Evolutionary conservation across 37 sponge, comb jelly and placozoan genomes (phyloP), one percentile per base, ranked within the genome.

Genomic region (Oopsacas minuta): DNA sequence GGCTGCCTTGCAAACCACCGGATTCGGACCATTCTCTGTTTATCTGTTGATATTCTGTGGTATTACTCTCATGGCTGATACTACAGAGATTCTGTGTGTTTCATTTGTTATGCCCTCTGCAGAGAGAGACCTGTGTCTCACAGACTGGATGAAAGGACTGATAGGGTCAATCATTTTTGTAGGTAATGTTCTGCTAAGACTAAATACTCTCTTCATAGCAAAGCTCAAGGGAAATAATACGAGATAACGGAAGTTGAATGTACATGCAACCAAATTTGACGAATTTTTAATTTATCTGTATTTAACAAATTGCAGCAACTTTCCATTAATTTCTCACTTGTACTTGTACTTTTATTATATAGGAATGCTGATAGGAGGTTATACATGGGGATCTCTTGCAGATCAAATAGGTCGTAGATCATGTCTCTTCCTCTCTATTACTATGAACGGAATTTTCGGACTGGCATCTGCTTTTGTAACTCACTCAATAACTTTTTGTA

Each of bases 281-380:
- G n/a, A n/a, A n/a, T n/a, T n/a, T n/a, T n/a, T n/a, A n/a, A n/a
- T n/a, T n/a, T n/a, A n/a, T n/a, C n/a, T n/a, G n/a, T n/a, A n/a
- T n/a, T n/a, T n/a, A n/a, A n/a, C n/a, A n/a, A n/a, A n/a, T n/a
- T n/a, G n/a, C n/a, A n/a, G n/a, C n/a, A n/a, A n/a, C n/a, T n/a
- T n/a, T n/a, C n/a, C n/a, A n/a, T n/a, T n/a, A n/a, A n/a, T n/a
- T n/a, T n/a, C n/a, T n/a, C n/a, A n/a, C n/a, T n/a, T n/a, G n/a
- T n/a, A n/a, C n/a, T n/a, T n/a, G n/a, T n/a, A n/a, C n/a, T n/a
- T n/a, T 25, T 5, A 61, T 61, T 82, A 82, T 86, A 82, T 53
- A 39, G 95, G 95, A 0, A 94, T 94, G 95, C 86, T 94, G 91
- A 69, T 95, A 35, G 96, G 96, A 1, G 96, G 93, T 1, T 91